A percentile compares a stretch with the other conserved stretches of the same genome.
Evolutionary conservation across 2,113 vertebrate genomes (phyloP).

Genomic region (Serilophus lunatus): DNA sequence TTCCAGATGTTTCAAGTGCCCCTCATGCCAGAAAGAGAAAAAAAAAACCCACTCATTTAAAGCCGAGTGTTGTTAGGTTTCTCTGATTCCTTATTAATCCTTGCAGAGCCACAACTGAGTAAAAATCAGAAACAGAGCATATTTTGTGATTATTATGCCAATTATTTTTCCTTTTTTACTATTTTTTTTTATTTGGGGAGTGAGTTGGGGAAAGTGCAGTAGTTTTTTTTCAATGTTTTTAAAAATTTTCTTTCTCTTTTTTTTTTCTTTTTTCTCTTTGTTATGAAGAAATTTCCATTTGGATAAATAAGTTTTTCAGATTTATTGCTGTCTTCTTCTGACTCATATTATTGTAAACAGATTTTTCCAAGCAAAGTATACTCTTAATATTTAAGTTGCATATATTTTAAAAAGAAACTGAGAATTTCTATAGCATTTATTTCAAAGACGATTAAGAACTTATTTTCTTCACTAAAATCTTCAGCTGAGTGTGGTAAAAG

Average conservation of each 20-base stretch:
- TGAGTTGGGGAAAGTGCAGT: rapidly evolving
- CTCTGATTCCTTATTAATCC: not conserved
- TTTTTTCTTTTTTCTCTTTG: not conserved
- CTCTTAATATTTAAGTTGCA: not conserved
- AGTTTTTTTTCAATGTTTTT: too few relatives aligned
- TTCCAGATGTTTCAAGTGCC: not conserved
- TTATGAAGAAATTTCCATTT: not conserved
- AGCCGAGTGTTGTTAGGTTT: not conserved
- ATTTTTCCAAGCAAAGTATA: not conserved
- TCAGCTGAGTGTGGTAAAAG: not conserved
- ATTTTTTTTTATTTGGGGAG: not conserved
- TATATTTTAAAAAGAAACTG: not conserved
- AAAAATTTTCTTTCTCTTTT: not conserved
- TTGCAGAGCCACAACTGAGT: not conserved
- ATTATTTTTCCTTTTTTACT: not conserved
- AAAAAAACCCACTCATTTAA: not conserved
- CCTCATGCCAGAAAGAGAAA: not conserved
- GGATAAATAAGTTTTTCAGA: not conserved
- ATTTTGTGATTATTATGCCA: not conserved
- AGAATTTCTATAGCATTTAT: not conserved
- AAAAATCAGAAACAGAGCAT: not conserved
- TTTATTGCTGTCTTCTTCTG: not conserved
- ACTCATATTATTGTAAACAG: not conserved
- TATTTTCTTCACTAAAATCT: not conserved
- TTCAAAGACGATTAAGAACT: not conserved